Base-by-base conservation (phyloP, 2,113 vertebrate genomes). In the Laterallus jamaicensis region DNA sequence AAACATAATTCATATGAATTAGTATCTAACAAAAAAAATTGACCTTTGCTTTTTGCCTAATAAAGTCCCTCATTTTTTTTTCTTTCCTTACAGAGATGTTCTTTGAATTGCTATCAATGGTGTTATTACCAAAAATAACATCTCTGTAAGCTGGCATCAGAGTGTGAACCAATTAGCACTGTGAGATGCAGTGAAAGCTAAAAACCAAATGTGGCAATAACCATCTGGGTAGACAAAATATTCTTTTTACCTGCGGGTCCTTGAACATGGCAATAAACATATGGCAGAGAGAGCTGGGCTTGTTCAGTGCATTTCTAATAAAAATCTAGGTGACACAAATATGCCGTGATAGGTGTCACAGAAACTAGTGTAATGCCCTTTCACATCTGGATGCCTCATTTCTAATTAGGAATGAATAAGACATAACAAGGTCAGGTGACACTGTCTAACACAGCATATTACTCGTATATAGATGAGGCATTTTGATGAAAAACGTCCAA, bases 261-360 rank as follows among this genome's bases (percentile, higher is more conserved):
- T 96, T 97, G 83, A 95, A 91, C 93, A 92, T 5, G 13, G 89
- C 79, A 92, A 92, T 82, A 96, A 97, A 85, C 95, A 96, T 97
- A 97, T 96, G 96, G 95, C 60, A 85, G 58, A 58, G 40, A 79
- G 69, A 82, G 67, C 31, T 80, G 74, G 81, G 88, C 77, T 94
- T 94, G 86, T 96, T 96, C 83, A 64, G 71, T 47, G 84, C 91
- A 67, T 93, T 85, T 87, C 94, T 94, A 95, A 97, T 97, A 86
- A 96, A 96, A 96, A 92, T 73, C 84, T 54, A 77, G 63, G 81
- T 95, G 94, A 95, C 94, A 93, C 78, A 95, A 96, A 96, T 96
- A 90, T 4, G 3, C 81, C 82, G 26, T 88, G 95, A 97, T 91
- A 88, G 81, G 87, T 92, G 86, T 90, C 91, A 94, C 11, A 82